Evolutionary conservation across 2,888 invertebrate genomes (phyloP).

Genomic region (Plemyria rubiginata): DNA sequence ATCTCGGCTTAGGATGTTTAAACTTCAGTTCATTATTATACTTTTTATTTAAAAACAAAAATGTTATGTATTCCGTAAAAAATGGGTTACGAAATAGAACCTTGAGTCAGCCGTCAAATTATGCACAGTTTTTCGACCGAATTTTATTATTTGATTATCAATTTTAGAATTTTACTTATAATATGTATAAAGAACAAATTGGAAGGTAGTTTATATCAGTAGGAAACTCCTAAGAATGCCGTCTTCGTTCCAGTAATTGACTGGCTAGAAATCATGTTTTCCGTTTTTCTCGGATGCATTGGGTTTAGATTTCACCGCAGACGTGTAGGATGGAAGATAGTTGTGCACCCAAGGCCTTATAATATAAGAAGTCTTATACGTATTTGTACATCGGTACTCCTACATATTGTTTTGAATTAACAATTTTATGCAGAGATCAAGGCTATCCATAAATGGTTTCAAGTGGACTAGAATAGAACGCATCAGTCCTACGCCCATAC

Average conservation of each 20-base stretch:
- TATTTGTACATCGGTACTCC: constrained; percentile 28
- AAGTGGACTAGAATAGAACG: background rate
- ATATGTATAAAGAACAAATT: no score
- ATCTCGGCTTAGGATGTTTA: background rate
- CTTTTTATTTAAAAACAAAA: background rate
- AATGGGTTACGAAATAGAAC: constrained; percentile 15
- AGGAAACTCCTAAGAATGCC: constrained; percentile 34
- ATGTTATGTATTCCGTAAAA: background rate
- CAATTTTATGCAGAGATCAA: constrained; percentile 22
- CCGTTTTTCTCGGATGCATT: constrained; percentile 34
- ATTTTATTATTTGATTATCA: no score
- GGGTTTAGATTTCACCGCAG: constrained; percentile 8
- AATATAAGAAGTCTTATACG: constrained; percentile 32
- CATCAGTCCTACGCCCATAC: constrained; percentile 16
- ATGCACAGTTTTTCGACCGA: background rate
- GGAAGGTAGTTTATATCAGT: background rate
- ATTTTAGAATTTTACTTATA: no score
- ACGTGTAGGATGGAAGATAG: constrained; percentile 5
- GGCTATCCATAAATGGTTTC: background rate
- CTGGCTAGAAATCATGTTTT: constrained; percentile 37
- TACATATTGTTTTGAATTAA: constrained; percentile 40
- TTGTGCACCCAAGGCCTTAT: constrained; percentile 19
- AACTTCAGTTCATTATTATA: background rate
- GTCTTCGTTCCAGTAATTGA: constrained; percentile 32
- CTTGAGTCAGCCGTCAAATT: constrained; percentile 25